Percentiles rank a stretch among this genome's conserved stretches.
Conservation (phyloP, 1,140 invertebrate genomes). For the Aphelenchoides besseyi region DNA sequence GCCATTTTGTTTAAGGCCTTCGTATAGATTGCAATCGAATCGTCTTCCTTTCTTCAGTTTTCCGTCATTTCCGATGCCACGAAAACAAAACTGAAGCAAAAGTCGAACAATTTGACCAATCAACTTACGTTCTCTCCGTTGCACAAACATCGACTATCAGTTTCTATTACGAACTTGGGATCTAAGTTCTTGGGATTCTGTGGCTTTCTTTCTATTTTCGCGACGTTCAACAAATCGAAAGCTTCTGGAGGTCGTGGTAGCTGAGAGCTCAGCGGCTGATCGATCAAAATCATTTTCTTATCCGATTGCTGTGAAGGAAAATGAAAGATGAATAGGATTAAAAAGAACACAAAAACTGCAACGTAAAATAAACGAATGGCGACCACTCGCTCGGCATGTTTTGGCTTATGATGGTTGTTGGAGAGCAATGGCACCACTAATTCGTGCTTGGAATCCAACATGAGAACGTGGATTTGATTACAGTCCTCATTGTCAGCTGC, state of each 20-base stretch:
- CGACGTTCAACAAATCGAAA: not conserved
- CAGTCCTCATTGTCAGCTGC: too few relatives aligned
- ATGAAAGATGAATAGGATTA: not conserved
- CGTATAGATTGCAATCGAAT: not conserved
- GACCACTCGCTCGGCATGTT: not conserved
- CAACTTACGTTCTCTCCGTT: conserved; percentile 3
- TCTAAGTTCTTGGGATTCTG: not conserved
- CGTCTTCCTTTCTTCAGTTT: not conserved
- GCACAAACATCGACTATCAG: not conserved
- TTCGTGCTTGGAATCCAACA: too few relatives aligned
- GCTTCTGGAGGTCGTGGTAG: not conserved
- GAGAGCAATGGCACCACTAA: not conserved
- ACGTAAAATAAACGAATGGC: not conserved
- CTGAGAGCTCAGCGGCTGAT: too few relatives aligned
- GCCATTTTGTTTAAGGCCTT: not conserved
- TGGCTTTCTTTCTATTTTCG: not conserved
- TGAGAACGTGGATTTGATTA: too few relatives aligned
- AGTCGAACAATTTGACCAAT: not conserved
- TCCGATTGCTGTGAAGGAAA: not conserved
- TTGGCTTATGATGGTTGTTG: not conserved
- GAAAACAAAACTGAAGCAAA: not conserved
- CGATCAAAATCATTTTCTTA: not conserved
- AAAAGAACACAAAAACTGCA: not conserved
- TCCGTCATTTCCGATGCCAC: not conserved
- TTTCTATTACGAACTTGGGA: not conserved